Evolutionary conservation across 2,797 vertebrate genomes (phyloP), one percentile per base, ranked within the genome.

Genomic region (Muscicapa comitata): DNA sequence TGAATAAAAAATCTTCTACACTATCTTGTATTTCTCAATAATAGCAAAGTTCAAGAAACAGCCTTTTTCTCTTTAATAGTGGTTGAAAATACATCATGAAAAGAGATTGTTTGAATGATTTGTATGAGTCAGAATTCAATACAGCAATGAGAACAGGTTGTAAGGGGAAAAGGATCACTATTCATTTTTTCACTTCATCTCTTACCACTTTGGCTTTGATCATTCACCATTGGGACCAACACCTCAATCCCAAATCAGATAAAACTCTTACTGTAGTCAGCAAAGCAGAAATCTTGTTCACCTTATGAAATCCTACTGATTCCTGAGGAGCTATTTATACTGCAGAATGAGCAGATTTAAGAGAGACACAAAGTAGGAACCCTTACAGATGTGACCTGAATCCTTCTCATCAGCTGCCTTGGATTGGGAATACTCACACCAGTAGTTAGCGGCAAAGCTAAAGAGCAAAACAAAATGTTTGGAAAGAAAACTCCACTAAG

Each of bases 241-340:
- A 37, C 35, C 42, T 82, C 28, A 1, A 85, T 83, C 90, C 78
- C 0, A 20, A 96, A 94, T 93, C 65, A 85, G 50, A 89, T 87
- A 86, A 96, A 91, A 68, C 76, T 82, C 84, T 58, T 50, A 61
- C 88, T 78, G 47, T 51, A 96, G 84, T 92, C 94, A 96, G 93
- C 87, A 92, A 83, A 68, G 78, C 0, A 17, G 91, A 85, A 92
- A 95, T 75, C 72, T 89, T 47, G 50, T 77, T 92, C 90, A 71
- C 17, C 20, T 92, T 80, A 91, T 80, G 54, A 86, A 90, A 89
- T 83, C 38, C 61, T 58, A 50, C 58, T 50, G 75, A 88, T 68
- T 95, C 89, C 50, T 29, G n/a, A 79, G 65, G 68, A 90, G 40
- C 24, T 53, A 21, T 68, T 81, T 48, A 15, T n/a, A 87, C 28